phyloP scores from a whole-genome alignment of 2,113 vertebrate genomes.

The Ginglymostoma cirratum region DNA sequence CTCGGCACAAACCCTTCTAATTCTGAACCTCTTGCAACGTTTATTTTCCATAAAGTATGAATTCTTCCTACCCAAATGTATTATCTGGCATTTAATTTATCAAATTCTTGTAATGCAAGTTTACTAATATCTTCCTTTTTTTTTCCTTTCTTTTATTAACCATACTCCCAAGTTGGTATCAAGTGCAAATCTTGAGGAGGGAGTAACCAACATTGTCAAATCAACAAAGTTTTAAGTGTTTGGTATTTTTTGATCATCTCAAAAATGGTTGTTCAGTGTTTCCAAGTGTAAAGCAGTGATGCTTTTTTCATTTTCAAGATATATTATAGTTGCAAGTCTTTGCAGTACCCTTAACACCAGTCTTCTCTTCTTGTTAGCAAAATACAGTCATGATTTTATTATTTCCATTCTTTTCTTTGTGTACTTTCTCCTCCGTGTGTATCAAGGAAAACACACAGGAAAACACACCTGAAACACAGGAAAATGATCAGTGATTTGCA shows the following conservation, averaged over 20 bases:
- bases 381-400: constrained; percentile 12
- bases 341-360: neutral
- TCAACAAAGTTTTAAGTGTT: neutral
- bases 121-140: neutral
- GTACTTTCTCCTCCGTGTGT: constrained; percentile 27
- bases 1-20: neutral
- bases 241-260: neutral
- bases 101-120: neutral
- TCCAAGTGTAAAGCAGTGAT: neutral
- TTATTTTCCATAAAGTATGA: neutral
- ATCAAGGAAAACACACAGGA: constrained; percentile 34
- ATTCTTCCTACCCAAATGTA: neutral
- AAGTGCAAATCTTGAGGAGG: neutral
- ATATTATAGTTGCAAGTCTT: neutral
- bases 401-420: constrained; percentile 27
- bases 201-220: neutral
- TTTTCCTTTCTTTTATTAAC: neutral
- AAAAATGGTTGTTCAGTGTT: neutral
- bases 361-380: neutral
- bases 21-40: neutral
- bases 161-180: neutral
- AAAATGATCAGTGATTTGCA: constrained; percentile 34
- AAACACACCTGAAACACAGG: constrained; percentile 34
- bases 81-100: neutral
- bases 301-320: neutral